These are phyloP conservation scores for Cantharis rustica DNA, from an alignment of 2,888 invertebrate genomes.

Conservation along the genomic window DNA sequence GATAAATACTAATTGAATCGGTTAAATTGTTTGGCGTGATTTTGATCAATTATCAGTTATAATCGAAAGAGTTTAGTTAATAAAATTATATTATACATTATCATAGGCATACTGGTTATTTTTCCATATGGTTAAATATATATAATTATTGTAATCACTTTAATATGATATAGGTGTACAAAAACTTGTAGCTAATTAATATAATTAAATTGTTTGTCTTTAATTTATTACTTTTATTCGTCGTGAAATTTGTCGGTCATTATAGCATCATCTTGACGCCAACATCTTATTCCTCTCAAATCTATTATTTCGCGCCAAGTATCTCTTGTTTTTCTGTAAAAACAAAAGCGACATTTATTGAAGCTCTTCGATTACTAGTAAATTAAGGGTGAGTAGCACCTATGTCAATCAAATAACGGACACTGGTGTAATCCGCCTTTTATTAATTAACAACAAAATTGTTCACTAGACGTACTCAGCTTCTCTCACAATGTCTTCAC, in stretches of 20 bases:
- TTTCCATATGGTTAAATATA: constrained; percentile 23
- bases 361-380: too few species aligned
- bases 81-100: constrained; percentile 7
- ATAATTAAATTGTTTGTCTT: constrained; percentile 43
- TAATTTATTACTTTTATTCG: constrained; percentile 7
- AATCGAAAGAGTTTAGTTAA: not conserved
- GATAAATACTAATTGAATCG: not conserved
- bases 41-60: not conserved
- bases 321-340: constrained; percentile 58
- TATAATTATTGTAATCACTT: constrained; percentile 14
- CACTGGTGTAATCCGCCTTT: too few species aligned
- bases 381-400: too few species aligned
- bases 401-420: too few species aligned
- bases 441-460: too few species aligned
- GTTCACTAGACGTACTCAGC: constrained; percentile 54
- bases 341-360: not conserved
- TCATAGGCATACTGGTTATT: constrained; percentile 20
- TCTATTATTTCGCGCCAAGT: constrained; percentile 65
- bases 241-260: not conserved
- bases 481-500: constrained; percentile 57
- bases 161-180: constrained; percentile 22
- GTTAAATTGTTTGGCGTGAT: not conserved
- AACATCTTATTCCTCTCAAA: constrained; percentile 61
- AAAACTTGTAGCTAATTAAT: constrained; percentile 27
- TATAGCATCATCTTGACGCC: constrained; percentile 60